Evolutionary conservation across 1,140 invertebrate genomes (phyloP).

Genomic region (Lepidurus arcticus): DNA sequence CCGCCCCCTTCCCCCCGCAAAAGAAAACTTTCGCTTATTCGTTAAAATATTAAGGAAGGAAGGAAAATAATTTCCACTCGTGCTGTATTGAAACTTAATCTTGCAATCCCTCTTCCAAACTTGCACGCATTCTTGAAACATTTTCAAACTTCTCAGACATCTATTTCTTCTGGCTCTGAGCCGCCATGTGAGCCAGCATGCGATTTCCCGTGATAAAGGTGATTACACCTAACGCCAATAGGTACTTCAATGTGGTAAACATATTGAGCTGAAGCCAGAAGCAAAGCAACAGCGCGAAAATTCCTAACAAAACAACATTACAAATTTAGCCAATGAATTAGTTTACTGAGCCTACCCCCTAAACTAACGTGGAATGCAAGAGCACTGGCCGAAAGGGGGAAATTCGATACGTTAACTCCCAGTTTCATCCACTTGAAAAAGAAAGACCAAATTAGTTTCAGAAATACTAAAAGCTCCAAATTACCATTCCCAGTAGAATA

Average conservation of each 20-base stretch:
- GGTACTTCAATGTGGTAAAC: conserved; percentile 90
- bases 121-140: conserved; percentile 15
- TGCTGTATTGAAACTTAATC: conserved; percentile 19
- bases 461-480: conserved; percentile 36
- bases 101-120: conserved; percentile 2
- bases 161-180: conserved; percentile 20
- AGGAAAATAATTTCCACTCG: neutral
- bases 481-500: conserved; percentile 69
- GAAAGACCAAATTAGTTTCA: conserved; percentile 28
- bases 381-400: conserved; percentile 69
- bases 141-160: neutral
- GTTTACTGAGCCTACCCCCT: conserved; percentile 52
- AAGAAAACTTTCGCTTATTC: too few relatives aligned
- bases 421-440: conserved; percentile 71
- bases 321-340: conserved; percentile 35
- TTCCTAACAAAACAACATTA: conserved; percentile 41
- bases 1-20: too few relatives aligned
- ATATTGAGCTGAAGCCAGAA: conserved; percentile 92
- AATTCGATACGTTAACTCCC: conserved; percentile 81
- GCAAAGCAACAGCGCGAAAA: conserved; percentile 72
- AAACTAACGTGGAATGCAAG: conserved; percentile 82
- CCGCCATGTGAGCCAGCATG: conserved; percentile 67
- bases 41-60: too few relatives aligned
- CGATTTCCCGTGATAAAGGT: conserved; percentile 91
- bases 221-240: conserved; percentile 70